Base-by-base conservation (phyloP, 2,797 vertebrate species). In the Cetoscarus ocellatus region DNA sequence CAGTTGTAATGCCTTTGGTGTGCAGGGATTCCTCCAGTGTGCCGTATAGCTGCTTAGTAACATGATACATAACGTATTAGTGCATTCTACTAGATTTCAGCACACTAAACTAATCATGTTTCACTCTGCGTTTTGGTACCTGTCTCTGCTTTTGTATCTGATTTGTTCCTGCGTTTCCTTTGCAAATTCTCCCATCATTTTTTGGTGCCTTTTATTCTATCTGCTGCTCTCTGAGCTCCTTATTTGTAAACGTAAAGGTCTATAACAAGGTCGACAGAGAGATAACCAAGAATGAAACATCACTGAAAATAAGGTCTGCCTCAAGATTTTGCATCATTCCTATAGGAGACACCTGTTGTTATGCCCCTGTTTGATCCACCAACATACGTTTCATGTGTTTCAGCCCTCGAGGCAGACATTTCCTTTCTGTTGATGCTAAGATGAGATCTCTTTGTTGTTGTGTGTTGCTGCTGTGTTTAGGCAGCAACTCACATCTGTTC, bases 41-140 rank as follows among this genome's bases (percentile, higher is more conserved):
- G 68, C 42, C 66, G 73, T 50, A 27, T 27, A 4, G 27, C 27
- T 27, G 27, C 27, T 65, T 39, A 9, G 75, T 66, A 87, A 87
- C 61, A 74, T 14, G 58, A 82, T 58, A 69, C 52, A 61, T 86
- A 65, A 72, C 67, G 49, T 70, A 81, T 84, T 79, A 78, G 71
- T 78, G 57, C 59, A 42, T 73, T 73, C 50, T 62, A 76, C 42
- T 60, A 62, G 74, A 80, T 70, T 72, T 74, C 76, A 68, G 55
- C 53, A 50, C 49, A 53, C 44, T 72, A 70, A 79, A 68, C 71
- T 56, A 83, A 86, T 87, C 64, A 62, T 13, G 27, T 73, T 70
- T 86, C 65, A 54, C 44, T 67, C 14, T 48, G 1, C 27, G 39
- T 62, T 27, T 63, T 62, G 12, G 49, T 47, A 40, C 65, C 18